Evolutionary conservation across 2,113 vertebrate species (phyloP), one percentile per base, ranked within the genome.

Genomic region (Bambusicola thoracicus): DNA sequence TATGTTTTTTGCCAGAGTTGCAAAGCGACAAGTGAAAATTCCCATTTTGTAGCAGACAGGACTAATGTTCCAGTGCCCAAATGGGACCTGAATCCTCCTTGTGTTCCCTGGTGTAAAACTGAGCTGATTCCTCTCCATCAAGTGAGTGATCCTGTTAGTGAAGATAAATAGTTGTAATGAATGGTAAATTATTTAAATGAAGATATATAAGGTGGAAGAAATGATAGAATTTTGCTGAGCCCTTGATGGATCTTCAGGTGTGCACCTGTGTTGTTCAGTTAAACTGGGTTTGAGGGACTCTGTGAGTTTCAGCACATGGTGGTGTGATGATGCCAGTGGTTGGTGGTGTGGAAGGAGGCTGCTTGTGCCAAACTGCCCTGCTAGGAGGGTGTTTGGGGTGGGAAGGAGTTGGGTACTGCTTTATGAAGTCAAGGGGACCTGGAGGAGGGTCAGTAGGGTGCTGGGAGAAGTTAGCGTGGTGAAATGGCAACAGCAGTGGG

Each of bases 401-500:
- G 6, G 72, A 68, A 40, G 36, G 66, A 62, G 19, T 6, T 49
- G 48, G 63, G 6, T 40, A 0, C 25, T 81, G 27, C 43, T 66
- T 29, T 20, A 0, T 1, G 0, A 16, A 18, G 41, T 17, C 30
- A 19, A 32, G 40, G 40, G n/a, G 44, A 0, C 13, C 17, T 44
- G 73, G 22, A 79, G 55, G 16, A 63, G 11, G 9, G 13, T 38
- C 38, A 32, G 13, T 3, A 46, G 27, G 34, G 18, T 34, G 10
- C 34, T 53, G 30, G 62, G 56, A 0, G 2, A 36, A 48, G 61
- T 5, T 44, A 49, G 3, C 0, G 0, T 27, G 40, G 32, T 61
- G 78, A 63, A 41, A 51, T 44, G 44, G 68, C 81, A 81, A 20
- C n/a, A 34, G 8, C 22, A 0, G 0, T 1, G 48, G 36, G 44